Evolutionary conservation across 2,113 vertebrate species (phyloP).

Genomic region (Bungarus multicinctus): DNA sequence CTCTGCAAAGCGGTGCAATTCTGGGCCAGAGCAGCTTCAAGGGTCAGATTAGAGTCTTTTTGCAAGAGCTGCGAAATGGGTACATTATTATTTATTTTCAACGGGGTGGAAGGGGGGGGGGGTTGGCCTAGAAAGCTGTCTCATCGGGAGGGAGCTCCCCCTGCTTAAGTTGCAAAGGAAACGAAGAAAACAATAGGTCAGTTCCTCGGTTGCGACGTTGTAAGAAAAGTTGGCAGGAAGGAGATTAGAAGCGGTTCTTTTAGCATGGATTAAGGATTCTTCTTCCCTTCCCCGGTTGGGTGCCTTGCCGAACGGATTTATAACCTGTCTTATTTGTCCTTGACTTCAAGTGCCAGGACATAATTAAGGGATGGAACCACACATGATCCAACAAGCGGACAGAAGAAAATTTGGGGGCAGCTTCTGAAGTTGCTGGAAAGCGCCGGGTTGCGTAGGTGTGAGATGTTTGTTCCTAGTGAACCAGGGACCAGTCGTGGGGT

Average conservation of each 20-base stretch:
- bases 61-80: slow-evolving; percentile 9
- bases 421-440: not conserved
- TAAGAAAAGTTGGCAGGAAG: not conserved
- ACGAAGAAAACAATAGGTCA: not conserved
- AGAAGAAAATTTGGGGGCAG: not conserved
- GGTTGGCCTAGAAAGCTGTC: not conserved
- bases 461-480: not conserved
- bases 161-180: not conserved
- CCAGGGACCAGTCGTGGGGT: not conserved
- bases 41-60: not conserved
- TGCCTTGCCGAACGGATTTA: not conserved
- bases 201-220: not conserved
- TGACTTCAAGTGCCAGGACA: not conserved
- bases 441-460: not conserved
- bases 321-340: not conserved
- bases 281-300: not conserved
- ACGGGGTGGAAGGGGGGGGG: too few species aligned
- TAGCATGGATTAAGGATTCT: not conserved
- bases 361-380: not conserved
- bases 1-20: not conserved
- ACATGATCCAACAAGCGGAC: not conserved
- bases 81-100: not conserved
- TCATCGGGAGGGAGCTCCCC: not conserved
- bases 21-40: not conserved
- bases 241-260: not conserved